Evolutionary conservation across 1,140 invertebrate genomes (phyloP).

Genomic region (Lasioglossum baleicum): DNA sequence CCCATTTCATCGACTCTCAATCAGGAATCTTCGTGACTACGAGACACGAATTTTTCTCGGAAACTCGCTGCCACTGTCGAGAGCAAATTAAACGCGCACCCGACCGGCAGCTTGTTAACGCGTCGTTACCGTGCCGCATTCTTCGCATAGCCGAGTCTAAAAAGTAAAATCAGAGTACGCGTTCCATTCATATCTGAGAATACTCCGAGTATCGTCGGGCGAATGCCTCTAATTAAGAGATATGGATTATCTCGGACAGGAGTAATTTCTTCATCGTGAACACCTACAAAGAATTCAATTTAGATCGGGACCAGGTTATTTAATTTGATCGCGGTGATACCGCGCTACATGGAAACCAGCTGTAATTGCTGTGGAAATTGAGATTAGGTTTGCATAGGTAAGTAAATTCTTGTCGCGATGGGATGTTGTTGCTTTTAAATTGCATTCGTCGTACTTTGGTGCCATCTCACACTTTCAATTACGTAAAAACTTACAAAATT

Average conservation of each 20-base stretch:
- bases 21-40: background rate
- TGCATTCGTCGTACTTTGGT: too few species aligned
- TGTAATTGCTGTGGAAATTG: background rate
- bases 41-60: background rate
- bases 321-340: too few species aligned
- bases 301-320: background rate
- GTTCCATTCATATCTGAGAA: background rate
- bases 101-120: background rate
- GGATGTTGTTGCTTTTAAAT: too few species aligned
- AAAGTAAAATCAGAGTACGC: background rate
- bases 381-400: background rate
- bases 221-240: background rate
- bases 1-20: too few species aligned
- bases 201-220: background rate
- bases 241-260: background rate
- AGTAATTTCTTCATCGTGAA: background rate
- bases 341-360: background rate
- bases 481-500: too few species aligned
- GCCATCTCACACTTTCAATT: too few species aligned
- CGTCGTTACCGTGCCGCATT: background rate
- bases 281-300: background rate
- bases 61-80: background rate
- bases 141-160: background rate
- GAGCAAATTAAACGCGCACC: background rate
- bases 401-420: too few species aligned